Evolutionary conservation across 53 echinoderm and acorn worm genomes (phyloP).

Genomic region (Actinopyga echinites): DNA sequence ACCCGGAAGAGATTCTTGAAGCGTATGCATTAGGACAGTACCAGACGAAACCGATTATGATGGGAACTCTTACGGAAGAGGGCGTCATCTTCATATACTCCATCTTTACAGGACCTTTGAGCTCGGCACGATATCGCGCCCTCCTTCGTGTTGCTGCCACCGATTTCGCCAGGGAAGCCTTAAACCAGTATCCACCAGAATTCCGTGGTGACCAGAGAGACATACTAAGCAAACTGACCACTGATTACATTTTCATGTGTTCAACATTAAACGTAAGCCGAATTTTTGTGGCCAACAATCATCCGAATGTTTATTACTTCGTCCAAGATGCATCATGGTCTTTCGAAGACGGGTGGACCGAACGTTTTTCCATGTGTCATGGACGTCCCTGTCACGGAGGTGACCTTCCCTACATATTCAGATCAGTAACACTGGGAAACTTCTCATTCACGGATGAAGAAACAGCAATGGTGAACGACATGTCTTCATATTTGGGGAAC

Average conservation of each 20-base stretch:
- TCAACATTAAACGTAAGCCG: slow-evolving; percentile 22
- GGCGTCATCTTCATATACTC: slow-evolving; percentile 11
- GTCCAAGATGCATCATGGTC: slow-evolving; percentile 37
- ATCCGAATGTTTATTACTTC: slow-evolving; percentile 31
- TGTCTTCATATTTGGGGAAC: slow-evolving; percentile 44
- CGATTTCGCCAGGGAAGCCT: background rate
- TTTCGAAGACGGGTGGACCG: slow-evolving; percentile 30
- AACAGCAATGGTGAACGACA: slow-evolving; percentile 18
- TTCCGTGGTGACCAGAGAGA: slow-evolving; percentile 38
- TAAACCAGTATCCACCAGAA: slow-evolving; percentile 16
- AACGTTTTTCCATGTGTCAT: background rate
- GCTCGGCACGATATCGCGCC: background rate
- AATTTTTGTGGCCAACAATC: background rate
- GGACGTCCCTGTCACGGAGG: slow-evolving; percentile 43
- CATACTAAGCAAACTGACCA: background rate
- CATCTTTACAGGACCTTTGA: background rate
- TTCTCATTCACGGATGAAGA: slow-evolving; percentile 8
- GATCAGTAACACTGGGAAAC: slow-evolving; percentile 6
- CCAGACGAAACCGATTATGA: slow-evolving; percentile 50
- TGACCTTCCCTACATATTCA: slow-evolving; percentile 55
- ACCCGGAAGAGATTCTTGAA: slow-evolving; percentile 12
- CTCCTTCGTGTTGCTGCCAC: background rate
- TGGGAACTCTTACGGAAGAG: slow-evolving; percentile 34
- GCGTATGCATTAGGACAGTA: slow-evolving; percentile 19
- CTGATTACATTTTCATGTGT: slow-evolving; percentile 53